These are phyloP conservation scores for Prenolepis imparis DNA, from an alignment of 2,888 invertebrate species.

Conservation along the genomic window DNA sequence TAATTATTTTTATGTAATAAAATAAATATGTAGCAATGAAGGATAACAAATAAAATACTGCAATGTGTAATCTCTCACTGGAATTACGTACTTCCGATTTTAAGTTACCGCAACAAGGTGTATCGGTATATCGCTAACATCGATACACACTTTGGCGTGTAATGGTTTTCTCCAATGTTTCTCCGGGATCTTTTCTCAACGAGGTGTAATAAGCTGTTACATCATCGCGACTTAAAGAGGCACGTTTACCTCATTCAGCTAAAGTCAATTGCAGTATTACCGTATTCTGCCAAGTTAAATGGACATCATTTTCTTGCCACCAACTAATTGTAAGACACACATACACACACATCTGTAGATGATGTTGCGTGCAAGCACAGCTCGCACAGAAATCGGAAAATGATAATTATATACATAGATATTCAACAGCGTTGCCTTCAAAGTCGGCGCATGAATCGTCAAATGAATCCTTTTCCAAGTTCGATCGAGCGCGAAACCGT, in stretches of 20 bases:
- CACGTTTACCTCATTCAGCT: background rate
- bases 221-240: constrained; percentile 36
- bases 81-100: background rate
- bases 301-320: background rate
- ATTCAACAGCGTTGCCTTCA: background rate
- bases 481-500: constrained; percentile 5
- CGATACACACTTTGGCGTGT: background rate
- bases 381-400: background rate
- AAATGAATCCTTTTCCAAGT: constrained; percentile 46
- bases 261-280: constrained; percentile 31
- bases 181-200: constrained; percentile 50
- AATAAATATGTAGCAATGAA: background rate
- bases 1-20: background rate
- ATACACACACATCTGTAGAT: background rate
- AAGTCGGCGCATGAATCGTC: background rate
- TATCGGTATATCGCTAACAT: constrained; percentile 44
- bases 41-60: background rate
- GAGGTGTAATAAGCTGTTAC: constrained; percentile 44
- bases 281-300: constrained; percentile 29
- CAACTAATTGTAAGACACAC: background rate
- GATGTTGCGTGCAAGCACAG: background rate
- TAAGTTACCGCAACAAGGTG: background rate
- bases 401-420: background rate
- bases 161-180: constrained; percentile 16
- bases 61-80: background rate